Percentiles rank a stretch among this genome's conserved stretches.
These are phyloP conservation scores for Meteorus cinctellus DNA, from an alignment of 2,888 invertebrate species.

Conservation along the genomic window DNA sequence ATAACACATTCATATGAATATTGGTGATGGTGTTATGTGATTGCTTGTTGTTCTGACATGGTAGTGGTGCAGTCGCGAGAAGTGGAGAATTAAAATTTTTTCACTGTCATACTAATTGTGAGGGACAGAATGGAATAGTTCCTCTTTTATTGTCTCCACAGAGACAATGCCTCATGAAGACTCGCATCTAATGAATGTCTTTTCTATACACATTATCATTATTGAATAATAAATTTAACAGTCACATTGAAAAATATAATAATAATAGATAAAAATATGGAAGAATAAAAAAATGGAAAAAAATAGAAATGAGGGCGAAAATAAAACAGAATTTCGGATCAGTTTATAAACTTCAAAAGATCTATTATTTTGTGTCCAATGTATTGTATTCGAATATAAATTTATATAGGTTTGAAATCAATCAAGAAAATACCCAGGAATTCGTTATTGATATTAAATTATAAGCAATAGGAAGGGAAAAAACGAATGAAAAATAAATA, in stretches of 20 bases:
- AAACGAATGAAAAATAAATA: not conserved
- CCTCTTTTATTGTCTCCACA: conserved; percentile 17
- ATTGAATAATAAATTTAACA: conserved; percentile 16
- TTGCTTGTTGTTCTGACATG: conserved; percentile 29
- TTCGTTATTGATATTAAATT: not conserved
- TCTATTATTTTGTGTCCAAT: not conserved
- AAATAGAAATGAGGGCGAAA: not conserved
- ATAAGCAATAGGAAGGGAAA: not conserved
- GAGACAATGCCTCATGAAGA: conserved; percentile 14
- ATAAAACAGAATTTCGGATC: not conserved
- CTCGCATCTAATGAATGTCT: not conserved
- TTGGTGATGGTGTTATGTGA: conserved; percentile 23
- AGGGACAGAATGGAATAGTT: conserved; percentile 28
- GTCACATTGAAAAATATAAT: not conserved
- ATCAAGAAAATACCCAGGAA: not conserved
- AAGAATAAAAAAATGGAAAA: too few species aligned
- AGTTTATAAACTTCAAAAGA: not conserved
- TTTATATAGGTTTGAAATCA: not conserved
- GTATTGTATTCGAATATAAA: not conserved
- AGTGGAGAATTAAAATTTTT: conserved; percentile 41
- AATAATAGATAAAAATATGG: not conserved
- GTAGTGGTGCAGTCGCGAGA: conserved; percentile 20
- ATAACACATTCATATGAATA: not conserved
- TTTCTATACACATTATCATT: not conserved
- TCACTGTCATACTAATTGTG: conserved; percentile 7